These are phyloP conservation scores for Orthosia incerta DNA, from an alignment of 2,888 invertebrate species.

Conservation along the genomic window DNA sequence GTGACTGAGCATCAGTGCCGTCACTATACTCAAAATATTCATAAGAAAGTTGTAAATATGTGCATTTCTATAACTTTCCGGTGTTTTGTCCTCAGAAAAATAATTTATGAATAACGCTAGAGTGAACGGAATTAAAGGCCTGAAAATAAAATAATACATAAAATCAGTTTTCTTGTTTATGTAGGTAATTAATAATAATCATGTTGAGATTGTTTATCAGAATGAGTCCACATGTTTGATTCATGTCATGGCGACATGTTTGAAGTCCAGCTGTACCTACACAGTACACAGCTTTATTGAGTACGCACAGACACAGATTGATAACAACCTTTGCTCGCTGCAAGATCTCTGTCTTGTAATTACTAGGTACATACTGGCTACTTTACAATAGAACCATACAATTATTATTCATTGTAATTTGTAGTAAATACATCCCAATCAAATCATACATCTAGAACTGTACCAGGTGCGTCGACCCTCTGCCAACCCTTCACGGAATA, in stretches of 20 bases:
- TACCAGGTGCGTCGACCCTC: not conserved
- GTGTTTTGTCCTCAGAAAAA: constrained; percentile 90
- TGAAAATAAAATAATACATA: constrained; percentile 76
- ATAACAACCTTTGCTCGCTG: constrained; percentile 42
- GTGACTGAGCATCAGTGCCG: constrained; percentile 93
- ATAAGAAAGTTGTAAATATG: constrained; percentile 93
- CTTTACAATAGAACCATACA: constrained; percentile 7
- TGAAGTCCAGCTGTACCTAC: not conserved
- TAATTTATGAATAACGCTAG: constrained; percentile 92
- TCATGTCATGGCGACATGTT: constrained; percentile 15
- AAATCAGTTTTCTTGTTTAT: constrained; percentile 24
- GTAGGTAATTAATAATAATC: constrained; percentile 7
- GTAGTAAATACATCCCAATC: not conserved
- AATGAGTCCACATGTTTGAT: constrained; percentile 37
- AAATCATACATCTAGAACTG: constrained; percentile 7
- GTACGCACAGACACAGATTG: constrained; percentile 20
- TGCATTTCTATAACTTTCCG: constrained; percentile 89
- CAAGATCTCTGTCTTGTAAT: constrained; percentile 11
- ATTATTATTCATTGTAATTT: not conserved
- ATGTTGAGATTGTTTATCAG: constrained; percentile 22
- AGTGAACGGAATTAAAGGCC: constrained; percentile 92
- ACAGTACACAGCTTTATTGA: constrained; percentile 41
- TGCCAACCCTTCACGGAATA: not conserved
- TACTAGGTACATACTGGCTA: constrained; percentile 7
- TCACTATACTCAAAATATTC: constrained; percentile 90